A percentile compares a stretch with the other conserved stretches of the same genome.
Evolutionary conservation across 2,797 vertebrate genomes (phyloP).

Genomic region (Cyclura pinguis): DNA sequence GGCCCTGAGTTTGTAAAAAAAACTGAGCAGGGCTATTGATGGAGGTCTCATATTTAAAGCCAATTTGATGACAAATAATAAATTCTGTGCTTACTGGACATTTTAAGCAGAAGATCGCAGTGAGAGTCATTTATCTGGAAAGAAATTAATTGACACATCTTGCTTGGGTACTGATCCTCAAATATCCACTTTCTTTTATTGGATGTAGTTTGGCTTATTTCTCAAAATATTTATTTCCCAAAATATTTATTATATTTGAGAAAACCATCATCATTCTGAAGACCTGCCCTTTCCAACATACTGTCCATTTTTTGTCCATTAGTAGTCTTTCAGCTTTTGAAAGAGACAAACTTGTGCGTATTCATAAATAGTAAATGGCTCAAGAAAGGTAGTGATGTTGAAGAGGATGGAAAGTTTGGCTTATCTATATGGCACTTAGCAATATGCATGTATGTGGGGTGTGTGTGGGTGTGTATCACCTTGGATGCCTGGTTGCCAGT

Average conservation of each 20-base stretch:
- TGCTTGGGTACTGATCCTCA: neutral
- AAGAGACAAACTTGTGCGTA: too few relatives aligned
- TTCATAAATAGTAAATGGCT: too few relatives aligned
- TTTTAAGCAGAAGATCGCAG: neutral
- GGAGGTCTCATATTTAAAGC: too few relatives aligned
- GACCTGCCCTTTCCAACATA: neutral
- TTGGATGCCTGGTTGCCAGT: neutral
- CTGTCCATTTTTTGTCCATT: neutral
- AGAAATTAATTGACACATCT: neutral
- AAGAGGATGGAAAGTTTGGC: neutral
- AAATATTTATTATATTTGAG: neutral
- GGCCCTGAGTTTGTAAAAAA: too few relatives aligned
- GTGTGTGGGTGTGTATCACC: too few relatives aligned
- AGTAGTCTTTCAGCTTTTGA: neutral
- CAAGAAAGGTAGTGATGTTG: neutral
- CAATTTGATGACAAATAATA: neutral
- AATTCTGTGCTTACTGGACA: neutral
- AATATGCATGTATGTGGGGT: too few relatives aligned
- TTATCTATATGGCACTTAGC: neutral
- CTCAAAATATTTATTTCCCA: too few relatives aligned
- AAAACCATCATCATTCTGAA: neutral
- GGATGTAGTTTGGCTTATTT: neutral
- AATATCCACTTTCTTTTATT: neutral
- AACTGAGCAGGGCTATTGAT: too few relatives aligned
- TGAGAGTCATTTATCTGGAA: slow-evolving; percentile 1